phyloP scores from a whole-genome alignment of 1,140 invertebrate species.

The Hylyphantes graminicola region DNA sequence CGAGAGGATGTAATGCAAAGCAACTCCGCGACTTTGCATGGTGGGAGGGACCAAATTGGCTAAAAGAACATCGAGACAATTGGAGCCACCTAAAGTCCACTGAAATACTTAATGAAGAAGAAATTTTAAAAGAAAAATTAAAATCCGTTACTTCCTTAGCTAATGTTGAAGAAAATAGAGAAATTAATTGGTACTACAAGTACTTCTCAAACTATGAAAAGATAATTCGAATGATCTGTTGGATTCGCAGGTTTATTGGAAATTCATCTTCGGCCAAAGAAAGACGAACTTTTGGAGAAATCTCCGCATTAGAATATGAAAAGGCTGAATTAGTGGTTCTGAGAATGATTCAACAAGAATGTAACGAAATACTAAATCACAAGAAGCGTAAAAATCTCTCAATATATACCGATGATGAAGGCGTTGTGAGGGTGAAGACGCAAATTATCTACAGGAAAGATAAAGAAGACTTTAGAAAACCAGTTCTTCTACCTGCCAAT shows the following conservation, averaged over 20 bases:
- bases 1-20: constrained; percentile 3
- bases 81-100: neutral
- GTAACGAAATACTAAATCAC: neutral
- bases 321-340: neutral
- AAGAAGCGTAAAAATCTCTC: neutral
- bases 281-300: no score
- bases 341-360: neutral
- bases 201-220: no score
- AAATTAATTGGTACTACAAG: no score
- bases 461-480: constrained; percentile 9
- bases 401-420: neutral
- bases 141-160: no score
- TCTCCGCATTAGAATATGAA: neutral
- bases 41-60: constrained; percentile 20
- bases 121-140: no score
- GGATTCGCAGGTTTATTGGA: no score
- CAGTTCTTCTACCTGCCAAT: constrained; percentile 16
- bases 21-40: neutral
- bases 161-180: no score
- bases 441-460: constrained; percentile 7
- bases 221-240: no score
- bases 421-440: neutral
- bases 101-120: no score
- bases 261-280: no score
- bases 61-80: neutral